Evolutionary conservation across 2,888 invertebrate genomes (phyloP).

Genomic region (Lamellibrachia columna): DNA sequence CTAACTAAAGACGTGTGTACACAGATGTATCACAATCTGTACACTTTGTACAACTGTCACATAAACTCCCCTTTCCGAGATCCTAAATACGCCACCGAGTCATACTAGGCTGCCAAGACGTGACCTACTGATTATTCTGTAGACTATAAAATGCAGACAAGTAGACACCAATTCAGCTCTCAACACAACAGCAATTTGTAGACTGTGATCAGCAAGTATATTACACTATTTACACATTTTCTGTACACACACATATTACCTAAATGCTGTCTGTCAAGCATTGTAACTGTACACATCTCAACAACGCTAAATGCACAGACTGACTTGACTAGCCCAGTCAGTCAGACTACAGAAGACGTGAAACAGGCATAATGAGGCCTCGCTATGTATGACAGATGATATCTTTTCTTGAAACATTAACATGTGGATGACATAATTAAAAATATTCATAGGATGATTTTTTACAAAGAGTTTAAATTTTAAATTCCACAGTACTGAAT

Average conservation of each 20-base stretch:
- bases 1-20: too few relatives aligned
- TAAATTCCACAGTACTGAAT: neutral
- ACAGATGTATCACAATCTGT: too few relatives aligned
- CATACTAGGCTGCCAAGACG: neutral
- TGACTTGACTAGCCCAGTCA: neutral
- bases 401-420: neutral
- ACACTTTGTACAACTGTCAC: too few relatives aligned
- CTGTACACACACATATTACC: neutral
- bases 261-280: neutral
- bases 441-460: neutral
- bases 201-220: neutral
- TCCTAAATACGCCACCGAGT: too few relatives aligned
- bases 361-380: neutral
- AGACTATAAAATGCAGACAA: neutral
- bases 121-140: neutral
- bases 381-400: neutral
- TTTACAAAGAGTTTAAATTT: neutral
- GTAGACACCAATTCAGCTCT: neutral
- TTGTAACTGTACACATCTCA: neutral
- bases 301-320: neutral
- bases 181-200: neutral
- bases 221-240: neutral
- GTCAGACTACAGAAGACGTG: neutral
- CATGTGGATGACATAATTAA: neutral
- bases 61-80: too few relatives aligned